A percentile compares a stretch with the other conserved stretches of the same genome.
Conservation (phyloP, 2,113 vertebrate genomes). For the Gobius niger region DNA sequence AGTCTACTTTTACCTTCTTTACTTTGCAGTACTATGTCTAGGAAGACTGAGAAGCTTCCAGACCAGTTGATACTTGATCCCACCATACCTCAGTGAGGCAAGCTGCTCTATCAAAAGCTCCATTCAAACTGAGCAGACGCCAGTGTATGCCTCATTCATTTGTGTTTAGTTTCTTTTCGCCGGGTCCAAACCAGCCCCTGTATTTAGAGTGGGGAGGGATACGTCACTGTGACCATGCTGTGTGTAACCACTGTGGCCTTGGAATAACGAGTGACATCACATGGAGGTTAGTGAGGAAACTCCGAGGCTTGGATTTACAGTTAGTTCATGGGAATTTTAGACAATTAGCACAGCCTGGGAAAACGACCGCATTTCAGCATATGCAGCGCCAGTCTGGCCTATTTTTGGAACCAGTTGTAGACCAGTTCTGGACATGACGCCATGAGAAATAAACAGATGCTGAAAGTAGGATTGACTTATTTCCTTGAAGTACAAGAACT, state of each 20-base stretch:
- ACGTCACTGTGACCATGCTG: constrained; percentile 47
- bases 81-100: neutral
- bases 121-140: constrained; percentile 22
- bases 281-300: constrained; percentile 10
- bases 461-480: neutral
- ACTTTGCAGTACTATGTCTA: neutral
- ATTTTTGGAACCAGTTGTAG: neutral
- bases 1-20: neutral
- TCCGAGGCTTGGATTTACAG: constrained; percentile 17
- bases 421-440: constrained; percentile 17
- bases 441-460: constrained; percentile 9
- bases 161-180: constrained; percentile 28
- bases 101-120: neutral
- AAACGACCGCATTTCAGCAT: neutral
- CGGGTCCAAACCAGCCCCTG: constrained; percentile 41
- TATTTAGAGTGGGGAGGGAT: constrained; percentile 52
- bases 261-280: constrained; percentile 71
- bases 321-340: neutral
- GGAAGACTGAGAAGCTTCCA: constrained; percentile 3
- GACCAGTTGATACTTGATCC: neutral
- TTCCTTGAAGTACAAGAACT: no score
- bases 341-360: constrained; percentile 10
- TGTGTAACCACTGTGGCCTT: constrained; percentile 47
- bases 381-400: neutral
- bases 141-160: constrained; percentile 10